Evolutionary conservation across 2,113 vertebrate genomes (phyloP).

Genomic region (Dendropsophus ebraccatus): DNA sequence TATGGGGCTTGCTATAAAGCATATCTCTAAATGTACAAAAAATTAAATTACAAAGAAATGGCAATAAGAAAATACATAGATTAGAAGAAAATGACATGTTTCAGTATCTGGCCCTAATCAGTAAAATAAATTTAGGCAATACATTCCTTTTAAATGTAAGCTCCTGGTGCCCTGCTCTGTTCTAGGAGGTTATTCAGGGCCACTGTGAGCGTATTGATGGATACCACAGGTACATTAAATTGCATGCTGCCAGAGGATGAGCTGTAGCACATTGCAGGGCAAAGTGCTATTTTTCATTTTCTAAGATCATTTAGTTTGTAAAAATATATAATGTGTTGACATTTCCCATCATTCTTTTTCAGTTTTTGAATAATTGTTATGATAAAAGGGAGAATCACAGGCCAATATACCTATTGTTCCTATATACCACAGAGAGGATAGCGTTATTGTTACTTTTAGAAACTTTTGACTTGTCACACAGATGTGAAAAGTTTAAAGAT

Average conservation of each 20-base stretch:
- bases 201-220: background rate
- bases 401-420: background rate
- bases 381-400: background rate
- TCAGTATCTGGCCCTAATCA: too few relatives aligned
- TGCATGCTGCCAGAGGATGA: background rate
- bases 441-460: too few relatives aligned
- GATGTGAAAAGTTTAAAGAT: background rate
- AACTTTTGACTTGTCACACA: too few relatives aligned
- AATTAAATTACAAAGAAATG: too few relatives aligned
- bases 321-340: background rate
- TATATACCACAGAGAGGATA: background rate
- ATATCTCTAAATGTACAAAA: too few relatives aligned
- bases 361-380: background rate
- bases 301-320: background rate
- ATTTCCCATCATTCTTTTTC: background rate
- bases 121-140: too few relatives aligned
- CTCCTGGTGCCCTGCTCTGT: slow-evolving; percentile 10
- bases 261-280: slow-evolving; percentile 23
- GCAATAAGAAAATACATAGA: too few relatives aligned
- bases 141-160: background rate
- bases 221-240: background rate
- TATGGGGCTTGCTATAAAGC: too few relatives aligned
- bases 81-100: too few relatives aligned
- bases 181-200: slow-evolving; percentile 9
- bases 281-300: slow-evolving; percentile 6